phyloP scores from a whole-genome alignment of 2,888 invertebrate species.

The Sarcophaga carnaria region DNA sequence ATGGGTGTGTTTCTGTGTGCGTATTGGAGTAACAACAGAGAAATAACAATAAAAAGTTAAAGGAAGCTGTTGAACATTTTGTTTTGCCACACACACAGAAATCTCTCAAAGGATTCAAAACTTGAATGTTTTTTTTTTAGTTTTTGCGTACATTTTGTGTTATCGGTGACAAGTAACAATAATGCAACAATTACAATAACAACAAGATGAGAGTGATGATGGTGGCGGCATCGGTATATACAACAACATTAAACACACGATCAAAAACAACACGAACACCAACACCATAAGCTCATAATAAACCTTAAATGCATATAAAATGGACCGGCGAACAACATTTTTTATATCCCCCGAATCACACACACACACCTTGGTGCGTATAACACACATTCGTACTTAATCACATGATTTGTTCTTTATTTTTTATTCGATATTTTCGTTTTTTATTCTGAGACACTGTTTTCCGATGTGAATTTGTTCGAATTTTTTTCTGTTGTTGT shows the following conservation, averaged over 20 bases:
- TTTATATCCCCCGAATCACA: constrained; percentile 31
- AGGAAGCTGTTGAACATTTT: constrained; percentile 46
- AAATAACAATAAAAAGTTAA: not conserved
- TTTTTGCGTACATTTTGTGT: constrained; percentile 11
- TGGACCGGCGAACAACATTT: constrained; percentile 74
- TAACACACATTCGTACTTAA: too few species aligned
- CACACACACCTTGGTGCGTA: not conserved
- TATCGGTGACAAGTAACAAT: constrained; percentile 58
- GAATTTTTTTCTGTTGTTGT: not conserved
- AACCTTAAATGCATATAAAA: constrained; percentile 80
- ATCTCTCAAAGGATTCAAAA: constrained; percentile 58
- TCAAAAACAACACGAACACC: not conserved
- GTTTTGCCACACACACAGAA: constrained; percentile 61
- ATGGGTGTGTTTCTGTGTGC: too few species aligned
- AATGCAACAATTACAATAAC: constrained; percentile 55
- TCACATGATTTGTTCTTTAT: not conserved
- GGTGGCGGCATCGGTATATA: not conserved
- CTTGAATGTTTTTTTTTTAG: constrained; percentile 14
- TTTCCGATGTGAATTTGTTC: constrained; percentile 14
- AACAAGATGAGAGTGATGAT: not conserved
- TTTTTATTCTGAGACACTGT: constrained; percentile 20
- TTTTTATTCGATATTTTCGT: constrained; percentile 1
- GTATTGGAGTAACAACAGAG: constrained; percentile 6
- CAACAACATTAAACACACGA: constrained; percentile 38
- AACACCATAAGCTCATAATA: constrained; percentile 76